Base-by-base conservation (phyloP, 2,797 vertebrate species). In the Eurystomus glaucurus region DNA sequence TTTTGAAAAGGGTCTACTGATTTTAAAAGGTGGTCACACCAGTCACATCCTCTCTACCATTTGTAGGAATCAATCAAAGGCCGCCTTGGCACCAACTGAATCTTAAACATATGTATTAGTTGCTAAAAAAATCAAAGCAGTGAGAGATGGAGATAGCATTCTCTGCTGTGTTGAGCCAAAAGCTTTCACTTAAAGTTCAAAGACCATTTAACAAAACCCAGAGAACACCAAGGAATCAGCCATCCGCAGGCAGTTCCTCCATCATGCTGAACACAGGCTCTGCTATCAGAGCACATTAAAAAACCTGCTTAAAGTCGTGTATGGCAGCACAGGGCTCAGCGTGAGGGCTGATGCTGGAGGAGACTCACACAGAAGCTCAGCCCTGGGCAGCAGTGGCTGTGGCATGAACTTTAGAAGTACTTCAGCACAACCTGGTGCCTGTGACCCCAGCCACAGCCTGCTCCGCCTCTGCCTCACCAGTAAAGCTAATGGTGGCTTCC, bases 201-300 rank as follows among this genome's bases (percentile, higher is more conserved):
- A 80, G n/a, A n/a, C 50, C 21, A 64, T 45, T 35, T 52, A 66
- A 41, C 20, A 75, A 84, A 69, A 66, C 8, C 6, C 71, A 80
- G 39, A 72, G 48, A 77, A 41, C 50, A 43, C 10, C 19, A 25
- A 68, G 46, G 41, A 60, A 54, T 25, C 23, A 15, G 77, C 31
- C 50, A 35, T 15, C 23, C 28, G 1, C 9, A 12, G 57, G 48
- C 9, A 31, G 9, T 57, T 74, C 20, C 14, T 33, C 15, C 16
- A 7, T 23, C 22, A 4, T 3, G 13, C 33, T 60, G 64, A 43
- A 33, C 0, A 2, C 10, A 23, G 20, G 6, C 0, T 1, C n/a
- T 48, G 52, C 58, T 26, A 4, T 10, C 58, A 62, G 76, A 52
- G 54, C 23, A 29, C 20, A 5, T 11, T 8, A 22, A 86, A 52